Evolutionary conservation across 2,113 vertebrate species (phyloP), one percentile per base, ranked within the genome.

Genomic region (Scomber colias): DNA sequence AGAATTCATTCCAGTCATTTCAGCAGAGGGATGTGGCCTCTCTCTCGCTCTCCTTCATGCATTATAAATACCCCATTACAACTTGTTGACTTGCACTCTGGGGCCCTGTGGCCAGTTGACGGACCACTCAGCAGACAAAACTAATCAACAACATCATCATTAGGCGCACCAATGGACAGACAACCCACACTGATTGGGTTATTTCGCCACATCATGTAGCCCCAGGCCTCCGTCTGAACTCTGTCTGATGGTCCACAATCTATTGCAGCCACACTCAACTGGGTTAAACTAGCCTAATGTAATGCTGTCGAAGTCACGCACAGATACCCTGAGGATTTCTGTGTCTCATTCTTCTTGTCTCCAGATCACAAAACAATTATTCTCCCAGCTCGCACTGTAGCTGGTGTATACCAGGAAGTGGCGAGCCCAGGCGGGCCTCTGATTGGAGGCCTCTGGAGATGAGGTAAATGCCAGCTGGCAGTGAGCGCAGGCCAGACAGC

Each of bases 1-100:
- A 27, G 45, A 78, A 35, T 65, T 75, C 61, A 65, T 78, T 69
- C 27, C 44, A 12, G 9, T 79, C 71, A 72, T 57, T 68, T 68
- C 60, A 15, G 77, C 82, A 83, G 83, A 82, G 24, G 57, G 54
- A 79, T n/a, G 11, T 0, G 19, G 71, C 65, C 48, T 56, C n/a
- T 57, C 48, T 21, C 35, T 44, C 51, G 27, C 30, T 46, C 70
- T 53, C 57, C 27, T 31, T 79, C 82, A 79, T 87, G 78, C 83
- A 90, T 89, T 84, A 87, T 91, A 87, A 87, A 91, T 81, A 61
- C 49, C 12, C 63, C 79, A 90, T 86, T 88, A 88, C 82, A 75
- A 87, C 89, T 70, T 92, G 90, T 92, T 92, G 91, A 88, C 78
- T 69, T 15, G 68, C 67, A 17, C 79, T 81, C 77, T 1, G 75